Percentiles rank a stretch among this genome's conserved stretches.
Conservation (phyloP, 2,797 vertebrate genomes). For the Poliocrania exsul region DNA sequence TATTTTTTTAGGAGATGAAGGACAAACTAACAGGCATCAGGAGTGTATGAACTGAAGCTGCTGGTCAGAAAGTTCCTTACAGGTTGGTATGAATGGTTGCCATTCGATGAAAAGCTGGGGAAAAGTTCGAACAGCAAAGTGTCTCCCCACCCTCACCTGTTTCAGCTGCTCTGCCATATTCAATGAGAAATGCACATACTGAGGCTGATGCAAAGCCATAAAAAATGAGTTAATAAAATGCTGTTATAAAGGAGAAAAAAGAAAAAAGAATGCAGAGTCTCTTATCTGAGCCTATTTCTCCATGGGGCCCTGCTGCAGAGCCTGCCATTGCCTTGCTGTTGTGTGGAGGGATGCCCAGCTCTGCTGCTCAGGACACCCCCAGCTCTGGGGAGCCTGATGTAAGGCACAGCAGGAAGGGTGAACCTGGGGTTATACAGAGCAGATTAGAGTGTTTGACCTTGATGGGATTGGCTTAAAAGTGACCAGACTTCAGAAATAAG, state of each 20-base stretch:
- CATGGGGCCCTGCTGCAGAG: neutral
- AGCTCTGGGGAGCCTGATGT: neutral
- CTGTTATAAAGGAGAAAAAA: neutral
- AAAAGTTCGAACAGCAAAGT: neutral
- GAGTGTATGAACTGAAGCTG: neutral
- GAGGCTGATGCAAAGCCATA: neutral
- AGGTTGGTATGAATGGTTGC: neutral
- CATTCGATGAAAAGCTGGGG: rapidly evolving
- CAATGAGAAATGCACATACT: neutral
- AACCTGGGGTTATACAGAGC: rapidly evolving
- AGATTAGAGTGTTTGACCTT: neutral
- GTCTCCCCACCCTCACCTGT: rapidly evolving
- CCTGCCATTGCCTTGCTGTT: neutral
- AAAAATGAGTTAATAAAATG: neutral
- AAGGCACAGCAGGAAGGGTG: neutral
- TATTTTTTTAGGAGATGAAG: neutral
- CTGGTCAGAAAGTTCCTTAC: neutral
- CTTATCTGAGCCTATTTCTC: neutral
- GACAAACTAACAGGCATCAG: neutral
- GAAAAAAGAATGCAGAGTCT: neutral
- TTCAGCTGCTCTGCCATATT: neutral
- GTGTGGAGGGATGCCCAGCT: neutral
- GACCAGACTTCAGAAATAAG: neutral
- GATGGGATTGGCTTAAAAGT: neutral
- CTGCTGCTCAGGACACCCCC: rapidly evolving